Evolutionary conservation across 2,888 invertebrate species (phyloP).

Genomic region (Congeria kusceri): DNA sequence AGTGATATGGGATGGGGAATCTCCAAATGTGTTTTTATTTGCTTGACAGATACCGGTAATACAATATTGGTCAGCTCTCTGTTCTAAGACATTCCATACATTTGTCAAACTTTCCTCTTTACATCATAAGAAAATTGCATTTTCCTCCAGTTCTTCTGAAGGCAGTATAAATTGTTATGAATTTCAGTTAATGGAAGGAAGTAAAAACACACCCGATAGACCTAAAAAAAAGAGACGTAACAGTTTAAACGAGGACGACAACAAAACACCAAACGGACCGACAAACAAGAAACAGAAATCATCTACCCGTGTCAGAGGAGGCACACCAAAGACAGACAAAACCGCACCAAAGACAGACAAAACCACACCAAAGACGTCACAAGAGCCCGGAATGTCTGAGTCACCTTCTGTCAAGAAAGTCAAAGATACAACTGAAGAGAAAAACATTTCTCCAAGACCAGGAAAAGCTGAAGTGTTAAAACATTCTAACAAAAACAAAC

Average conservation of each 20-base stretch:
- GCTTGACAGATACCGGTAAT: too few relatives aligned
- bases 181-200: constrained; percentile 25
- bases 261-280: constrained; percentile 66
- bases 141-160: too few relatives aligned
- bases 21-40: too few relatives aligned
- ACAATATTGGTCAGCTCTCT: too few relatives aligned
- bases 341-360: constrained; percentile 2
- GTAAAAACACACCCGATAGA: constrained; percentile 48
- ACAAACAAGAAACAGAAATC: constrained; percentile 65
- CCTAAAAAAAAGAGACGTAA: constrained; percentile 61
- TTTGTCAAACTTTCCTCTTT: too few relatives aligned
- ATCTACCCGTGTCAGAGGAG: constrained; percentile 21
- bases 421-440: constrained; percentile 16
- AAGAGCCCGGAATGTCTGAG: too few relatives aligned
- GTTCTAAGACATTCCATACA: too few relatives aligned
- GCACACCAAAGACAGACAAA: constrained; percentile 29
- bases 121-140: too few relatives aligned
- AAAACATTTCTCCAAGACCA: constrained; percentile 13
- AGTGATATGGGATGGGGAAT: too few relatives aligned
- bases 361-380: constrained; percentile 3
- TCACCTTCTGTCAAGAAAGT: neutral
- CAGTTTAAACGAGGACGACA: constrained; percentile 61
- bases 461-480: neutral
- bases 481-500: neutral
- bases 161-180: neutral